Conservation (phyloP, 2,888 invertebrate species). For the Drosophila differens region DNA sequence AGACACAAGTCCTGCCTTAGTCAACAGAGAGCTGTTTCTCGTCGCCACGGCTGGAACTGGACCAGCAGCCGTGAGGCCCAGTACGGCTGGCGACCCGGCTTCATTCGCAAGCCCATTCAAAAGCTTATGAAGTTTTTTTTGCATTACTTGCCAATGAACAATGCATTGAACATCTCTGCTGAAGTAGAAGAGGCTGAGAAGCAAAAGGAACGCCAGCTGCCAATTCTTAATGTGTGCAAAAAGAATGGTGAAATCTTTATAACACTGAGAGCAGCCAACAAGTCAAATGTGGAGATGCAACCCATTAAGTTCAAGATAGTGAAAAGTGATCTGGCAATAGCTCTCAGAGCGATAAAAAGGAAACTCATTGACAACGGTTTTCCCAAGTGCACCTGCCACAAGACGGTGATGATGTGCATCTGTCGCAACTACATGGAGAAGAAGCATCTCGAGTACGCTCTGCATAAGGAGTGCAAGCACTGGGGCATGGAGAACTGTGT, state of each 20-base stretch:
- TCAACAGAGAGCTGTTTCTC: conserved; percentile 85
- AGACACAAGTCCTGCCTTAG: conserved; percentile 51
- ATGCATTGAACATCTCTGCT: conserved; percentile 51
- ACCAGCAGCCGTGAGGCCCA: conserved; percentile 70
- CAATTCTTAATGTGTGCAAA: conserved; percentile 88
- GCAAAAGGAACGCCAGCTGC: conserved; percentile 82
- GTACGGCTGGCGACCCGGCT: conserved; percentile 84
- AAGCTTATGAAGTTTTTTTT: conserved; percentile 83
- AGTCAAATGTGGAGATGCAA: conserved; percentile 74
- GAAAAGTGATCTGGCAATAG: conserved; percentile 86
- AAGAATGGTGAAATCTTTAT: conserved; percentile 88
- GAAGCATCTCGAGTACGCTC: conserved; percentile 85
- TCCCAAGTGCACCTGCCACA: conserved; percentile 86
- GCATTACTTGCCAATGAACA: conserved; percentile 69
- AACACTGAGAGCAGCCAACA: conserved; percentile 78
- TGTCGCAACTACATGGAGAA: conserved; percentile 82
- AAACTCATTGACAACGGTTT: conserved; percentile 87
- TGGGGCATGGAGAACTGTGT: conserved; percentile 64
- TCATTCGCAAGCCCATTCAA: conserved; percentile 79
- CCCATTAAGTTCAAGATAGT: conserved; percentile 89
- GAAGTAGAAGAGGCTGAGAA: conserved; percentile 77
- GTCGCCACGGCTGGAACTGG: conserved; percentile 90
- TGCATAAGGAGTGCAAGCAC: conserved; percentile 85
- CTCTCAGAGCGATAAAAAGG: conserved; percentile 86
- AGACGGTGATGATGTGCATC: conserved; percentile 84